Evolutionary conservation across 2,888 invertebrate genomes (phyloP), one percentile per base, ranked within the genome.

Genomic region (Agonopterix arenella): DNA sequence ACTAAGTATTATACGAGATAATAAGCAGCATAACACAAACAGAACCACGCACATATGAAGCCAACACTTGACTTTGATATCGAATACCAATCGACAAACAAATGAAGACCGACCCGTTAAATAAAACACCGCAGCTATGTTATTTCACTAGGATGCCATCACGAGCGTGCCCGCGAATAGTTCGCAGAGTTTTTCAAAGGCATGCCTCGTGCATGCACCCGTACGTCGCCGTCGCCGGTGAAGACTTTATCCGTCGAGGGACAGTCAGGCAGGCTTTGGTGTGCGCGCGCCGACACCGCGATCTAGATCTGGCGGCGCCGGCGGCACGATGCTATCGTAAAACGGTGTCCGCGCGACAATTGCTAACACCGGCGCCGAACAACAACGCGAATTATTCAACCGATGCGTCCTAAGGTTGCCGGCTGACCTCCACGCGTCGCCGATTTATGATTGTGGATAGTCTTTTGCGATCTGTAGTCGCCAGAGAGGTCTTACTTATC

Each of bases 221-320:
- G 43, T 45, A 28, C 13, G 42, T 45, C 49, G 49, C 51, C 56
- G 63, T 45, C 49, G 49, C 51, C 56, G 63, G 70, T 65, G 83
- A 85, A 67, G 83, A 82, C 86, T 86, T 85, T 86, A 86, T 86
- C 85, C 86, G 67, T 70, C 72, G 75, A 68, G 73, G 71, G 75
- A 76, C 76, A 74, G 84, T 81, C 83, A 70, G 75, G 76, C 76
- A 74, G 84, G 81, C 83, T 83, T 80, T 82, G 83, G 76, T 69
- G 76, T 70, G 68, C 66, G 61, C 57, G 66, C 68, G 74, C 80
- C 84, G 84, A 81, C 82, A 86, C 86, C 86, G 84, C 85, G 85
- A 89, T 88, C 62, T 58, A 66, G 82, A 80, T 75, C 77, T 79
- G 73, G 76, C 80, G 62, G 70, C 79, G 73, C 61, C 60, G 66